A percentile compares a stretch with the other conserved stretches of the same genome.
phyloP scores from a whole-genome alignment of 2,113 vertebrate genomes.

The Oreocharis arfaki region DNA sequence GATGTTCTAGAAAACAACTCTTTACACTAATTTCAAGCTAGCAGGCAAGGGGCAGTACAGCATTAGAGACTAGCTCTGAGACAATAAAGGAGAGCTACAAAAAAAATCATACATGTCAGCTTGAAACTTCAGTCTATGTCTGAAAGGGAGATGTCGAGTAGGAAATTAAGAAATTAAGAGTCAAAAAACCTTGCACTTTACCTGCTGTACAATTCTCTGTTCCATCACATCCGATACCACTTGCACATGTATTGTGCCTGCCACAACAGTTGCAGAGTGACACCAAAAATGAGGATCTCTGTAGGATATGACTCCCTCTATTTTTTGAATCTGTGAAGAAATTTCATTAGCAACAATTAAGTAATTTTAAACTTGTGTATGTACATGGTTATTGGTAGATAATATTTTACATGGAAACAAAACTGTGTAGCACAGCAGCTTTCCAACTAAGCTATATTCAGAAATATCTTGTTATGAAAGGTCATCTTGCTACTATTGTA shows the following conservation, averaged over 20 bases:
- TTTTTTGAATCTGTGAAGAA: conserved; percentile 88
- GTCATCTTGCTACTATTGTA: background rate
- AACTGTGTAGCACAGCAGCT: background rate
- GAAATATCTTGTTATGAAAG: background rate
- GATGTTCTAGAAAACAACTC: background rate
- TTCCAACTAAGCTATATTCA: background rate
- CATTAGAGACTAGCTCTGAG: background rate
- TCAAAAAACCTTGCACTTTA: conserved; percentile 26
- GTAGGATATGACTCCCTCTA: conserved; percentile 94
- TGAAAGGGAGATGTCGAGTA: rapidly evolving
- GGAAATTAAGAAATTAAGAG: background rate
- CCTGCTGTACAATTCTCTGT: conserved; percentile 95
- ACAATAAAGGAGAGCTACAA: background rate
- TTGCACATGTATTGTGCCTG: conserved; percentile 96
- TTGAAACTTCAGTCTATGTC: background rate
- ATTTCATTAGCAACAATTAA: background rate
- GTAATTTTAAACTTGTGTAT: background rate
- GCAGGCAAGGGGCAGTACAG: background rate
- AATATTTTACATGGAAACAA: background rate
- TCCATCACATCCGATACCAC: conserved; percentile 90
- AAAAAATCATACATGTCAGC: background rate
- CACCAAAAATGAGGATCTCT: conserved; percentile 97
- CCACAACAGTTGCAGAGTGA: conserved; percentile 90
- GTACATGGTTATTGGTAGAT: background rate
- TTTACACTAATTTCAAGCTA: background rate